Base-by-base conservation (phyloP, 2,888 invertebrate species). In the Polyommatus iphigenia region DNA sequence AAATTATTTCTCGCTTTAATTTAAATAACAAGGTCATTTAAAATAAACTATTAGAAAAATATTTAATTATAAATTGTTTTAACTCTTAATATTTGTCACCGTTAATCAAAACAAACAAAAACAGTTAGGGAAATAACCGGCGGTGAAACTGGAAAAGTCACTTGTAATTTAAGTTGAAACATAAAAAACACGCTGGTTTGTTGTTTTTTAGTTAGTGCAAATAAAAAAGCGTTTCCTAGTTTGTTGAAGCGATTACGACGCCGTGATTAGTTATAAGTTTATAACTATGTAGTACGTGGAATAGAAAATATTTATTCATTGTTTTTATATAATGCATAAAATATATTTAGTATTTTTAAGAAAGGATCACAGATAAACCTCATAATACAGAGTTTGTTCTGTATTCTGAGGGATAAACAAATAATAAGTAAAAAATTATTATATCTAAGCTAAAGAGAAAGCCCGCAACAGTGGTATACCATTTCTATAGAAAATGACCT, bases 181-280 rank as follows among this genome's bases (percentile, higher is more conserved):
- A 62, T 62, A 62, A 62, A 59, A 62, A 62, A 67, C 67, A 32
- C 32, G 32, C 24, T 32, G 29, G 29, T 67, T 67, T 67, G 67
- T 67, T 67, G 29, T 67, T 67, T 67, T 67, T 67, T 18, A 18
- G 29, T 67, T 15, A 67, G 67, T 67, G 29, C 29, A 18, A 32
- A 67, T 67, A 67, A 67, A 67, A 57, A 67, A 32, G 18, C 15
- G 67, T 29, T 67, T 67, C 67, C 67, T 67, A 5, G 29, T 67
- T 67, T 29, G 29, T 67, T 67, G 15, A 29, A 67, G 67, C 67
- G 29, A 67, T 29, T 29, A 29, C 67, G 24, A 67, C 20, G 67
- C 13, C 29, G 67, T 67, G 5, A 29, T 15, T 67, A 2, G n/a
- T 62, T 32, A 29, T 67, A 32, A 13, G 24, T 32, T 32, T 59